Evolutionary conservation across 2,113 vertebrate genomes (phyloP).

Genomic region (Thunnus thynnus): DNA sequence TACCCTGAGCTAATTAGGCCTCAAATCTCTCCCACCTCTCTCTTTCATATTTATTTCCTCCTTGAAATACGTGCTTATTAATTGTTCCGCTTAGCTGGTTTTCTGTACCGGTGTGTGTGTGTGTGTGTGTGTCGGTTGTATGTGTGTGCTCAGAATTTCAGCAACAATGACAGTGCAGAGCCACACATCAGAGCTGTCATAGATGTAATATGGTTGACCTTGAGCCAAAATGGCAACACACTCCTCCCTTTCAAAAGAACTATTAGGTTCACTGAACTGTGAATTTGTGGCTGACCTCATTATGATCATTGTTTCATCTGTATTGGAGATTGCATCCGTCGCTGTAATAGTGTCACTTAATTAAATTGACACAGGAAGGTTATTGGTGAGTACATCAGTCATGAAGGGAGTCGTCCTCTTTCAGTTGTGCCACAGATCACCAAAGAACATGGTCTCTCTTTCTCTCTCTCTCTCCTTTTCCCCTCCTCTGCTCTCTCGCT

Average conservation of each 20-base stretch:
- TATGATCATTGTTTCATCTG: conserved; percentile 64
- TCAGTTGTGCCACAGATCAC: background rate
- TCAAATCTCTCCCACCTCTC: conserved; percentile 43
- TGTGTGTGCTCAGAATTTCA: background rate
- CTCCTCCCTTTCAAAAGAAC: conserved; percentile 41
- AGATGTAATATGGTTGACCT: conserved; percentile 49
- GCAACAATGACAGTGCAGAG: conserved; percentile 9
- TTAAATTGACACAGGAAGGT: conserved; percentile 59
- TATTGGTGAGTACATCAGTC: background rate
- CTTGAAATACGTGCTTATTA: conserved; percentile 53
- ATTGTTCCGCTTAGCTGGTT: conserved; percentile 62
- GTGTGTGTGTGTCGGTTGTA: conserved; percentile 11
- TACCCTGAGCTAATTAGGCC: conserved; percentile 66
- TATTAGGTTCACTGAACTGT: conserved; percentile 56
- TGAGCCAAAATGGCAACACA: conserved; percentile 47
- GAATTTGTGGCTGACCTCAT: conserved; percentile 52
- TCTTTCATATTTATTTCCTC: conserved; percentile 48
- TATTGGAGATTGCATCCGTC: conserved; percentile 32
- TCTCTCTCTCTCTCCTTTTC: background rate
- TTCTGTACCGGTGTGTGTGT: conserved; percentile 39
- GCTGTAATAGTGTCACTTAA: conserved; percentile 38
- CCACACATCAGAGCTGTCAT: conserved; percentile 33
- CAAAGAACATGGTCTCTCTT: background rate
- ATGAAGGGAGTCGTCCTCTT: conserved; percentile 4
- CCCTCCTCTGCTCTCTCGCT: background rate